Evolutionary conservation across 2,888 invertebrate genomes (phyloP).

Genomic region (Limenitis camilla): DNA sequence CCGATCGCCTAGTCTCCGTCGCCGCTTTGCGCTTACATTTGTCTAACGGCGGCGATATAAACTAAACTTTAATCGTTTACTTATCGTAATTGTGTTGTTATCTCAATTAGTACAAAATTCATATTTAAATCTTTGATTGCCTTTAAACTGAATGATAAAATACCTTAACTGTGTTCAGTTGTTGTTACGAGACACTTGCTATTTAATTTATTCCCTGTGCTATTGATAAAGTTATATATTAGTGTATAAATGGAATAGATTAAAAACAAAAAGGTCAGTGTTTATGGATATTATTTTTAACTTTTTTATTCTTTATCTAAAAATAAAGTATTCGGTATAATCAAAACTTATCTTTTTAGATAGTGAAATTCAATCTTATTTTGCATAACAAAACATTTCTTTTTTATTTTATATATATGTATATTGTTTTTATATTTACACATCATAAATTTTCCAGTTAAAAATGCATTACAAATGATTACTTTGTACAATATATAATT

Average conservation of each 20-base stretch:
- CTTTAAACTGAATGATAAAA: constrained; percentile 60
- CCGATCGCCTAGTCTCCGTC: constrained; percentile 50
- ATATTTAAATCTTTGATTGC: constrained; percentile 68
- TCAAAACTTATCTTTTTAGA: constrained; percentile 22
- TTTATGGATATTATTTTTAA: constrained; percentile 1
- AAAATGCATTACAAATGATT: not conserved
- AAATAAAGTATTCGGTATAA: constrained; percentile 16
- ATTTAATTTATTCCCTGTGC: not conserved
- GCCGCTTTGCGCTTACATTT: constrained; percentile 47
- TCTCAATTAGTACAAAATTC: constrained; percentile 59
- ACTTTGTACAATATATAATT: too few relatives aligned
- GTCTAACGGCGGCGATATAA: constrained; percentile 33
- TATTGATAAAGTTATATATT: constrained; percentile 10
- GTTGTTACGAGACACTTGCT: constrained; percentile 23
- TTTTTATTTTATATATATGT: constrained; percentile 3
- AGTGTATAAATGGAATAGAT: constrained; percentile 13
- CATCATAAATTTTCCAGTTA: too few relatives aligned
- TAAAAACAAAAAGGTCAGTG: constrained; percentile 15
- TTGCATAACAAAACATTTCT: constrained; percentile 7
- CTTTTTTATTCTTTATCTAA: constrained; percentile 17
- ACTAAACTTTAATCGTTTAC: constrained; percentile 45
- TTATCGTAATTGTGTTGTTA: constrained; percentile 68
- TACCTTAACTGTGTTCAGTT: constrained; percentile 32
- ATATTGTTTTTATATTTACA: not conserved
- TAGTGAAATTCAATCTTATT: constrained; percentile 14